A percentile compares a stretch with the other conserved stretches of the same genome.
Conservation (phyloP, 37 sponge, comb jelly and placozoan genomes). For the Haliclona indistincta region DNA sequence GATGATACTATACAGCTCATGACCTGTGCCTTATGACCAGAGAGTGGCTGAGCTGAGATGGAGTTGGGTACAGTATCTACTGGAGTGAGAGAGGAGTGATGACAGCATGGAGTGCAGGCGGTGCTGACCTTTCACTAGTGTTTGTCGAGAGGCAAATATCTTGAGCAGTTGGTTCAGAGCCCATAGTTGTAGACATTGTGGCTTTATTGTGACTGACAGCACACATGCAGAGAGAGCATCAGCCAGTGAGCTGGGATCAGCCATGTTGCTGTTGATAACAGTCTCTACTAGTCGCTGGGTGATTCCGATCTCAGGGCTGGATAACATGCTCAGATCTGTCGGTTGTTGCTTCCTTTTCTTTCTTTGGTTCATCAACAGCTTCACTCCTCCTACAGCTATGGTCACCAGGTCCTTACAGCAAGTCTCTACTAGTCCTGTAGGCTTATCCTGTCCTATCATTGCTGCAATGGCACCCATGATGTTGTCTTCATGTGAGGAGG, state of each 20-base stretch:
- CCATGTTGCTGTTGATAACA: too few relatives aligned
- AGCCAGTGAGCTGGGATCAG: too few relatives aligned
- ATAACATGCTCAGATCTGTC: not conserved
- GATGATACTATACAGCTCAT: not conserved
- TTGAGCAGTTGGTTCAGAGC: conserved; percentile 63
- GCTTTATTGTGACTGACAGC: conserved; percentile 48
- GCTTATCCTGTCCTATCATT: conserved; percentile 18
- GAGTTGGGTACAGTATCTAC: not conserved
- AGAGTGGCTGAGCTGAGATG: conserved; percentile 28
- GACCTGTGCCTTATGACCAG: conserved; percentile 62
- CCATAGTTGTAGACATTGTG: conserved; percentile 48
- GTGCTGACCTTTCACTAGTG: not conserved
- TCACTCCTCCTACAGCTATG: conserved; percentile 67
- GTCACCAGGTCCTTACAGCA: conserved; percentile 55
- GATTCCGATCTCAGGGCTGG: too few relatives aligned
- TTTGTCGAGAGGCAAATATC: conserved; percentile 22
- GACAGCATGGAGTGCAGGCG: not conserved
- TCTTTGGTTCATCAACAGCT: not conserved
- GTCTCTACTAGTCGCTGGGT: too few relatives aligned
- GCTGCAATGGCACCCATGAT: conserved; percentile 25
- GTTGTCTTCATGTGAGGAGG: not conserved
- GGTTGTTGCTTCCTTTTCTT: conserved; percentile 4
- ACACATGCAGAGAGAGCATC: conserved; percentile 78
- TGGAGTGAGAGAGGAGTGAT: not conserved
- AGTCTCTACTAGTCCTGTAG: conserved; percentile 25